Evolutionary conservation across 2,113 vertebrate genomes (phyloP).

Genomic region (Megaptera novaeangliae): DNA sequence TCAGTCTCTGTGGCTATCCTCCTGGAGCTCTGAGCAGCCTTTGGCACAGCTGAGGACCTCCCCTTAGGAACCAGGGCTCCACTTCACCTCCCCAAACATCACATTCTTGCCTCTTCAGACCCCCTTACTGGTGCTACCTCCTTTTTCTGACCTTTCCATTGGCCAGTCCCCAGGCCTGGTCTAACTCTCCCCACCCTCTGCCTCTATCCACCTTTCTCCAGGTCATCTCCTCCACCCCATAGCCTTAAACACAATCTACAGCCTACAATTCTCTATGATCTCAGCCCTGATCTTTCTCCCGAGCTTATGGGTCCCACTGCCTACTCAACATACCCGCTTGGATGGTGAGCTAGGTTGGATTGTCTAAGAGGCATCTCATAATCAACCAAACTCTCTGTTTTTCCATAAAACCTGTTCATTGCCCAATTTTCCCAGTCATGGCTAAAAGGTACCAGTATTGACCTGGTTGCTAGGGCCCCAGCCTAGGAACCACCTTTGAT

Average conservation of each 20-base stretch:
- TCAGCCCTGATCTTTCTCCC: neutral
- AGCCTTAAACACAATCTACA: neutral
- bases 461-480: neutral
- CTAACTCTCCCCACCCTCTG: neutral
- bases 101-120: neutral
- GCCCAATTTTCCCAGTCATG: neutral
- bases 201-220: neutral
- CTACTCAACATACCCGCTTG: neutral
- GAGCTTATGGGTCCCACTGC: too few species aligned
- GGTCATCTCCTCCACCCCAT: neutral
- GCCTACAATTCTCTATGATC: neutral
- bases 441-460: neutral
- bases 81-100: neutral
- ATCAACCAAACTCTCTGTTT: neutral
- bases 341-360: neutral
- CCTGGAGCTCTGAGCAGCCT: neutral
- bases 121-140: neutral
- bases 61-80: neutral
- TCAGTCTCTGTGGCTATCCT: too few species aligned
- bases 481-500: neutral
- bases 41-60: too few species aligned
- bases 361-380: neutral
- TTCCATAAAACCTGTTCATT: neutral
- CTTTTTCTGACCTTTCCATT: neutral
- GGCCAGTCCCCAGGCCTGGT: neutral